These are phyloP conservation scores for Plumapathes pennacea DNA, from an alignment of 92 coral and sea anemone species.

Conservation along the genomic window DNA sequence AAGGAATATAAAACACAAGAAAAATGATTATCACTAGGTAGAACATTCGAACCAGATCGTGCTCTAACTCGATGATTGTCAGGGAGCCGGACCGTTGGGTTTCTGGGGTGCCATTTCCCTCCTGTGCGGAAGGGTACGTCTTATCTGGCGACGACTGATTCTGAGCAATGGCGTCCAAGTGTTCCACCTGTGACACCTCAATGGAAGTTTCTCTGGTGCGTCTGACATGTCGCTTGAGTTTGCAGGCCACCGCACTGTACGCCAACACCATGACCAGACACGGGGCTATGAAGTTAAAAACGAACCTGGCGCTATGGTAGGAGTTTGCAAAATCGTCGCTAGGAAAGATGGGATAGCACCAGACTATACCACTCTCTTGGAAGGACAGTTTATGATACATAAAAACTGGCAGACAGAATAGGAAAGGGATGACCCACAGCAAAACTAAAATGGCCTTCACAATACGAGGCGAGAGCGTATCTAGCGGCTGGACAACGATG, in stretches of 20 bases:
- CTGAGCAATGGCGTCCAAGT: no score
- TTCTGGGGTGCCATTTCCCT: no score
- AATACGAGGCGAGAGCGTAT: slow-evolving; percentile 1
- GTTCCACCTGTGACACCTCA: no score
- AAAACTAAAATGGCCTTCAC: slow-evolving; percentile 21
- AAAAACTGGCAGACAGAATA: slow-evolving; percentile 40
- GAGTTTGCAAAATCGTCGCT: no score
- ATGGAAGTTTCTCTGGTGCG: no score
- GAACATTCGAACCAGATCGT: slow-evolving; percentile 52
- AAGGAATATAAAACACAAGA: slow-evolving; percentile 47
- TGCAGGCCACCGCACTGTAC: slow-evolving; percentile 63
- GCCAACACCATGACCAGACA: slow-evolving; percentile 54
- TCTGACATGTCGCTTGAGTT: slow-evolving; percentile 52
- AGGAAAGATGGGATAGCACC: slow-evolving; percentile 5
- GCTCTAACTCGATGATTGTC: slow-evolving; percentile 17
- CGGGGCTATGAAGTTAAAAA: slow-evolving; percentile 50
- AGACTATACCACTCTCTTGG: slow-evolving; percentile 5
- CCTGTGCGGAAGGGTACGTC: no score
- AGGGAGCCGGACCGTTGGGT: slow-evolving; percentile 7
- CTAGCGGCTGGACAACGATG: slow-evolving; percentile 2
- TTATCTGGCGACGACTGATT: no score
- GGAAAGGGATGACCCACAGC: slow-evolving; percentile 43
- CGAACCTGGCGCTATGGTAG: slow-evolving; percentile 38
- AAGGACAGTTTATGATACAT: no score
- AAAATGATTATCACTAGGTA: slow-evolving; percentile 32